Evolutionary conservation across 2,797 vertebrate species (phyloP).

Genomic region (Diplodus puntazzo): DNA sequence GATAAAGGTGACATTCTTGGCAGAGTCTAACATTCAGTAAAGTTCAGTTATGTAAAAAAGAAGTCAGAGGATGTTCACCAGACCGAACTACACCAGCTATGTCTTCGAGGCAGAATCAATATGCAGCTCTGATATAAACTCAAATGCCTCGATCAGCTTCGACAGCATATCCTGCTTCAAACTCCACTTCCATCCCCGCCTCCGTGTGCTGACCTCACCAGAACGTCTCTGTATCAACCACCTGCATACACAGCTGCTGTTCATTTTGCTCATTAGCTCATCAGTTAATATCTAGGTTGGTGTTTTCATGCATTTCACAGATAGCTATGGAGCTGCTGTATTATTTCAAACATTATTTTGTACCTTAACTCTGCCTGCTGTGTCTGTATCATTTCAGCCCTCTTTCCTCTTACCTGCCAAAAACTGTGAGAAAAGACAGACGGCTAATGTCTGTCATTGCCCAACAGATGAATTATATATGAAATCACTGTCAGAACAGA

Average conservation of each 20-base stretch:
- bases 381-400: not conserved
- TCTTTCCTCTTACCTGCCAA: conserved; percentile 17
- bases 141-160: conserved; percentile 24
- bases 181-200: conserved; percentile 2
- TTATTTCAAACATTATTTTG: conserved; percentile 5
- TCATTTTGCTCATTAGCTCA: conserved; percentile 32
- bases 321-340: not conserved
- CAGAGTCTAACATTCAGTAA: conserved; percentile 12
- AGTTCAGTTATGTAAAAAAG: conserved; percentile 47
- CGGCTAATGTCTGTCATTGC: conserved; percentile 43
- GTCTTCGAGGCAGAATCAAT: conserved; percentile 48
- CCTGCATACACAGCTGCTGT: conserved; percentile 31
- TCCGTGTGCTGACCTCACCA: conserved; percentile 38
- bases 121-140: conserved; percentile 45
- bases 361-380: not conserved
- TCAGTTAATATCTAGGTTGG: conserved; percentile 4
- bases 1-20: not conserved
- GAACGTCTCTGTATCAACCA: conserved; percentile 4
- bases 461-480: conserved; percentile 54
- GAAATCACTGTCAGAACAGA: conserved; percentile 46
- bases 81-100: not conserved
- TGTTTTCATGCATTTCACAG: conserved; percentile 22
- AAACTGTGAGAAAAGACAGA: conserved; percentile 24
- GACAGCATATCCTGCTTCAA: conserved; percentile 17
- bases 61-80: conserved; percentile 34